phyloP scores from a whole-genome alignment of 2,113 vertebrate genomes.

The Ploceus nigricollis region DNA sequence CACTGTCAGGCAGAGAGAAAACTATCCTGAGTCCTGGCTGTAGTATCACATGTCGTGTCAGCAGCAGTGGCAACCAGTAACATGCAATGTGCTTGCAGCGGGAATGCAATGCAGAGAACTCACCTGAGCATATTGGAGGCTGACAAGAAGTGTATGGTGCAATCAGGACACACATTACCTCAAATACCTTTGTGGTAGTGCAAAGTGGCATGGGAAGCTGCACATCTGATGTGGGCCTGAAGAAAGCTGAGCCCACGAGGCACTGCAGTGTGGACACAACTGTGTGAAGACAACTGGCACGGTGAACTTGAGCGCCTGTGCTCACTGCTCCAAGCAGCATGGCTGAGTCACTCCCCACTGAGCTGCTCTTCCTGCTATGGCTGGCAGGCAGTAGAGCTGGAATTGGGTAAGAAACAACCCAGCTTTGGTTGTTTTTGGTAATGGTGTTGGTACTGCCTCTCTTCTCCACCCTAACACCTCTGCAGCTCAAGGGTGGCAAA shows the following conservation, averaged over 20 bases:
- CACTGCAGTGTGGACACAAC: background rate
- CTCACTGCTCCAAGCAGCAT: background rate
- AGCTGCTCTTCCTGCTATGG: background rate
- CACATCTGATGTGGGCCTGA: background rate
- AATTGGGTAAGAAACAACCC: background rate
- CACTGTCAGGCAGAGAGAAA: background rate
- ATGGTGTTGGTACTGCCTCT: background rate
- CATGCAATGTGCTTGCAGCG: rapidly evolving
- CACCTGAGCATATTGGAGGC: background rate
- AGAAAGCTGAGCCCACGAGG: background rate
- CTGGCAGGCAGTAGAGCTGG: background rate
- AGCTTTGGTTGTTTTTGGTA: background rate
- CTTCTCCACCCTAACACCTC: background rate
- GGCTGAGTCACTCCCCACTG: background rate
- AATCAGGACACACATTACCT: background rate
- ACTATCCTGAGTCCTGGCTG: background rate
- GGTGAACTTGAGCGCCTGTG: background rate
- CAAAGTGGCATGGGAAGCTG: background rate
- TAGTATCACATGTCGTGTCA: background rate
- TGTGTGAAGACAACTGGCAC: background rate
- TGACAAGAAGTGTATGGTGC: background rate
- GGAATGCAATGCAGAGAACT: background rate
- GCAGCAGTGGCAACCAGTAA: background rate
- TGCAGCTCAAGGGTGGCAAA: background rate
- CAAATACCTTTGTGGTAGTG: background rate